phyloP scores from a whole-genome alignment of 2,888 invertebrate genomes.

The Hyalella azteca region DNA sequence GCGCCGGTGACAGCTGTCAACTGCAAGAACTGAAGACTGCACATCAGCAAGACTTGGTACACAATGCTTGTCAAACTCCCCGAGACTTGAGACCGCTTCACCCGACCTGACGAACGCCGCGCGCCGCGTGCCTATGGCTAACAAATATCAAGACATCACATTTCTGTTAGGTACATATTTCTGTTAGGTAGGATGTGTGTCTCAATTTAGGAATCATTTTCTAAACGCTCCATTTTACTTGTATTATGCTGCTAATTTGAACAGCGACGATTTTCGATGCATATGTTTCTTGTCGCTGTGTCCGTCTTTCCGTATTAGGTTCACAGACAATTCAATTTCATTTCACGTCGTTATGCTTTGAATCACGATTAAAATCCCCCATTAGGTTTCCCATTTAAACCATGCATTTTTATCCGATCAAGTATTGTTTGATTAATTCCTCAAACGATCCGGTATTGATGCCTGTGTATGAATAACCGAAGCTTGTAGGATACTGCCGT shows the following conservation, averaged over 20 bases:
- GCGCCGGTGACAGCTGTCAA: slow-evolving; percentile 20
- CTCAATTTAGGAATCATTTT: slow-evolving; percentile 1
- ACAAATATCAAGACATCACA: not conserved
- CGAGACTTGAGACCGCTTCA: not conserved
- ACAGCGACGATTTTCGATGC: not conserved
- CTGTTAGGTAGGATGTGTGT: not conserved
- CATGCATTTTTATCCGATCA: no score
- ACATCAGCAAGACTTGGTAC: not conserved
- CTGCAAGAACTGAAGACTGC: slow-evolving; percentile 6
- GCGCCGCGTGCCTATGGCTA: not conserved
- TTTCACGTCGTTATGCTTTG: not conserved
- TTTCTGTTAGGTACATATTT: not conserved
- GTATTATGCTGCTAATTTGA: not conserved
- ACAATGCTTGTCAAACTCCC: slow-evolving; percentile 15
- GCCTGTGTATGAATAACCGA: not conserved
- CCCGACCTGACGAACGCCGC: not conserved
- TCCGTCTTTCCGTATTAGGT: not conserved
- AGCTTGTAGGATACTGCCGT: not conserved
- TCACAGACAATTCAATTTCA: not conserved
- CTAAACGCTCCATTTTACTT: not conserved
- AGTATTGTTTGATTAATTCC: not conserved
- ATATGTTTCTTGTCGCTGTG: not conserved
- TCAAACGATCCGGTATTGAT: not conserved
- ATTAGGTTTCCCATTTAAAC: not conserved
- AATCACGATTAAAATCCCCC: not conserved